Percentiles rank a stretch among this genome's conserved stretches.
These are phyloP conservation scores for Diadegma fenestrale DNA, from an alignment of 2,888 invertebrate species.

Conservation along the genomic window DNA sequence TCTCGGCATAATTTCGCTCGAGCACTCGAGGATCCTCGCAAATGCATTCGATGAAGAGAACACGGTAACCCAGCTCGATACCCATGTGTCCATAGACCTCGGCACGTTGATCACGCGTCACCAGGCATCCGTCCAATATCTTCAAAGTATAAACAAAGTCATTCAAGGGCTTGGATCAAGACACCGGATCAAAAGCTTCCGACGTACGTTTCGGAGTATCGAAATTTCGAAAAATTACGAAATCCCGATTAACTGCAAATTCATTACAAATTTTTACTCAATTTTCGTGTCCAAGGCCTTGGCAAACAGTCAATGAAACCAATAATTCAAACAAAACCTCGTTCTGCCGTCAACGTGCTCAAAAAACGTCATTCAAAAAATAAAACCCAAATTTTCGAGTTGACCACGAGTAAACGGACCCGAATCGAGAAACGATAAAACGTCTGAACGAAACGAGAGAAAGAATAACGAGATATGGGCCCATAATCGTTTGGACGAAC, in stretches of 20 bases:
- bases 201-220: background rate
- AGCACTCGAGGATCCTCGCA: constrained; percentile 92
- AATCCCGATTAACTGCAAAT: background rate
- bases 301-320: background rate
- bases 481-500: background rate
- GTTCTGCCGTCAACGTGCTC: too few species aligned
- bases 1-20: constrained; percentile 91
- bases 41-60: constrained; percentile 96
- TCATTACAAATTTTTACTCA: background rate
- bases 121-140: constrained; percentile 97
- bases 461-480: too few species aligned
- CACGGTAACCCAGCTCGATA: constrained; percentile 91
- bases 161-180: background rate
- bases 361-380: too few species aligned
- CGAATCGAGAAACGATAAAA: too few species aligned
- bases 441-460: too few species aligned
- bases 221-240: background rate
- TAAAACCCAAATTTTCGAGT: too few species aligned
- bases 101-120: constrained; percentile 92
- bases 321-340: too few species aligned
- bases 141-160: constrained; percentile 78
- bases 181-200: background rate
- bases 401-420: too few species aligned
- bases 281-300: background rate
- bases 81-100: constrained; percentile 91